Evolutionary conservation across 1,140 invertebrate species (phyloP).

Genomic region (Formica exsecta): DNA sequence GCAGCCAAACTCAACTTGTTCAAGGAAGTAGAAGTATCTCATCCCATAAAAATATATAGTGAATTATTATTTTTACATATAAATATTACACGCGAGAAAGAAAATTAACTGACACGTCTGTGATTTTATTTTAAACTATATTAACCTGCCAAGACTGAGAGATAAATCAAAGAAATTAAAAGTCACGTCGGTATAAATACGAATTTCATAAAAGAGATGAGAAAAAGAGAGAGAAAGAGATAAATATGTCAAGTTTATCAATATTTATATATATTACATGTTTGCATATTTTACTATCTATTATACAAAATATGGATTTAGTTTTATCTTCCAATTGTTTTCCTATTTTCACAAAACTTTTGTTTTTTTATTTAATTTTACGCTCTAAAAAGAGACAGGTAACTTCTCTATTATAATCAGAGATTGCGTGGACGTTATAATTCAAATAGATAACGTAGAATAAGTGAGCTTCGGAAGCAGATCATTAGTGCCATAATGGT

Average conservation of each 20-base stretch:
- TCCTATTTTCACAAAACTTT: constrained; percentile 9
- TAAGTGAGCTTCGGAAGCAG: constrained; percentile 44
- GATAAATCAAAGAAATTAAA: background rate
- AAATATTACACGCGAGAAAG: background rate
- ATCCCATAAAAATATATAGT: background rate
- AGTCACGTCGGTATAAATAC: background rate
- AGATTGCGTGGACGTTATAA: constrained; percentile 55
- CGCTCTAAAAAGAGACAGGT: constrained; percentile 4
- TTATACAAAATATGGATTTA: background rate
- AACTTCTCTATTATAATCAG: constrained; percentile 49
- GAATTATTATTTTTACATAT: constrained; percentile 1
- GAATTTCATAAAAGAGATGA: background rate
- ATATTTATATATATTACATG: background rate
- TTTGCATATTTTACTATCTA: background rate
- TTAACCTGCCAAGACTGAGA: background rate
- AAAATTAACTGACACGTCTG: background rate
- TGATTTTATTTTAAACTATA: background rate
- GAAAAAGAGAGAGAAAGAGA: background rate
- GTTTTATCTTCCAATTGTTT: background rate
- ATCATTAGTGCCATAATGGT: constrained; percentile 58
- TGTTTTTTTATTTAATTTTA: constrained; percentile 22
- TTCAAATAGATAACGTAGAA: constrained; percentile 54
- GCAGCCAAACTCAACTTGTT: background rate
- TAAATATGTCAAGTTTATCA: background rate
- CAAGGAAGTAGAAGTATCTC: background rate